Percentiles rank a stretch among this genome's conserved stretches.
Evolutionary conservation across 2,888 invertebrate species (phyloP).

Genomic region (Pyrrhosoma nymphula): DNA sequence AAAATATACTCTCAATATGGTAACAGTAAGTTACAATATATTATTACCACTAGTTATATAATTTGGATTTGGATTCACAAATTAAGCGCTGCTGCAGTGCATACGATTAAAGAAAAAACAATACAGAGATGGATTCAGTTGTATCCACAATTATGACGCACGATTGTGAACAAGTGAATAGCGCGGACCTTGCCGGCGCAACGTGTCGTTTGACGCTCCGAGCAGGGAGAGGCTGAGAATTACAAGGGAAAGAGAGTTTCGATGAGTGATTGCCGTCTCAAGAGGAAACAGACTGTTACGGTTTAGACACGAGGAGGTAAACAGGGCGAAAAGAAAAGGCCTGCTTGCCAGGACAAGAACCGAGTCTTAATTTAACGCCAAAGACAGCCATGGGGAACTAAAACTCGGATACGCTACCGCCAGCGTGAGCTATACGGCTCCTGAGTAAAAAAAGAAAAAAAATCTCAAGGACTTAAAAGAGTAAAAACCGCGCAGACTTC

Average conservation of each 20-base stretch:
- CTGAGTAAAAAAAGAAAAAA: neutral
- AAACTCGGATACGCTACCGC: neutral
- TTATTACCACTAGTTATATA: too few species aligned
- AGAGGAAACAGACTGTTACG: conserved; percentile 23
- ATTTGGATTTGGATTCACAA: too few species aligned
- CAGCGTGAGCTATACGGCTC: neutral
- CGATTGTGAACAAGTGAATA: neutral
- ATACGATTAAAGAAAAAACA: too few species aligned
- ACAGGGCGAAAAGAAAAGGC: neutral
- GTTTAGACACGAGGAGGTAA: conserved; percentile 6
- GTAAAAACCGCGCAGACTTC: neutral
- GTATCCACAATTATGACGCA: neutral
- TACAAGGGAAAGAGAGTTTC: too few species aligned
- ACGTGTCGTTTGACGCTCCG: neutral
- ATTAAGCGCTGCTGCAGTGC: too few species aligned
- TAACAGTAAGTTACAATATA: too few species aligned
- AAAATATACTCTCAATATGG: too few species aligned
- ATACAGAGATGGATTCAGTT: too few species aligned
- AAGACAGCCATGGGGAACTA: neutral
- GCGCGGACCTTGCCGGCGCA: neutral
- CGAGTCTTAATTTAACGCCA: neutral
- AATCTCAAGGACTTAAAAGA: neutral
- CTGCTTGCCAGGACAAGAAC: neutral
- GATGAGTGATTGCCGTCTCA: neutral
- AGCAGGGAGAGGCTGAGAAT: too few species aligned